Conservation (phyloP, 1,140 invertebrate species). For the Charaxes varanes region DNA sequence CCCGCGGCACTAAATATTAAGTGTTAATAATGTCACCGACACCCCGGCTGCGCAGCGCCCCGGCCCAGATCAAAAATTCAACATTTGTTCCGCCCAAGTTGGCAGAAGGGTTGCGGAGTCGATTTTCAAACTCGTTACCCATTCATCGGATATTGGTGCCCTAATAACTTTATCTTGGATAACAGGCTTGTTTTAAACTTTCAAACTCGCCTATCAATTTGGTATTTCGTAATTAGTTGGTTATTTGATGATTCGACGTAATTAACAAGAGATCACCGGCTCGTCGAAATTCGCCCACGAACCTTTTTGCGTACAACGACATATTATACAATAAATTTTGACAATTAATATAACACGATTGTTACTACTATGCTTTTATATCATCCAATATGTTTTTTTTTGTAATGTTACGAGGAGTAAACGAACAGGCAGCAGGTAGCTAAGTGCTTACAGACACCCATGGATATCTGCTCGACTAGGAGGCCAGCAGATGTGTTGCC, state of each 20-base stretch:
- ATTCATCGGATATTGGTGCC: conserved; percentile 43
- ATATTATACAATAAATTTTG: no score
- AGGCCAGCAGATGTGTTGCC: no score
- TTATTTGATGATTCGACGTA: not conserved
- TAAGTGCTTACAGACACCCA: no score
- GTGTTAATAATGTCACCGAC: conserved; percentile 59
- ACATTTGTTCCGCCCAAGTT: conserved; percentile 39
- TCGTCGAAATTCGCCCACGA: no score
- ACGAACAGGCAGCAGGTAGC: no score
- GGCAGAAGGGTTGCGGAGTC: conserved; percentile 38
- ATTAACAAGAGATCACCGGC: no score
- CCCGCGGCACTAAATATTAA: conserved; percentile 57
- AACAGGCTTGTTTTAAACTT: conserved; percentile 12
- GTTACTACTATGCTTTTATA: no score
- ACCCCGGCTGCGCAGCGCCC: conserved; percentile 31
- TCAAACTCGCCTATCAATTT: conserved; percentile 3
- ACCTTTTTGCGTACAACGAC: no score
- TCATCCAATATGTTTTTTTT: no score
- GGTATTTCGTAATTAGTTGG: not conserved
- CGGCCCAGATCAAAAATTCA: conserved; percentile 57
- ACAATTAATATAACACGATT: no score
- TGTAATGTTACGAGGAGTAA: no score
- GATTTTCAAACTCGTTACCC: conserved; percentile 51
- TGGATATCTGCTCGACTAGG: no score
- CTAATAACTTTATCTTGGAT: conserved; percentile 34